Evolutionary conservation across 2,113 vertebrate genomes (phyloP).

Genomic region (Aptenodytes forsteri): DNA sequence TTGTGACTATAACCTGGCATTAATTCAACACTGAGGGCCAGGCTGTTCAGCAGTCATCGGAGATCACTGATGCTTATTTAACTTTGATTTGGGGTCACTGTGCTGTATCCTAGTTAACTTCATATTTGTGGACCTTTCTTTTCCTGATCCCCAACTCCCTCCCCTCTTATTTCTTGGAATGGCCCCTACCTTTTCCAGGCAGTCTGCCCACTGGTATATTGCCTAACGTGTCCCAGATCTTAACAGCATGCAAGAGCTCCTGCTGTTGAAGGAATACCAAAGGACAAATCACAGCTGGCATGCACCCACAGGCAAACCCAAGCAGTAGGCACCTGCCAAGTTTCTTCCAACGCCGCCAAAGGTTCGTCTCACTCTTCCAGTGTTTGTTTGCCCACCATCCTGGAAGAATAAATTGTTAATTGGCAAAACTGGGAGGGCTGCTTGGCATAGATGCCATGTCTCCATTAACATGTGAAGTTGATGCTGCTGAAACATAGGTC

Average conservation of each 20-base stretch:
- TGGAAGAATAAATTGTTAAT: constrained; percentile 53
- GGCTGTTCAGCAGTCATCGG: not conserved
- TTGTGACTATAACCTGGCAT: not conserved
- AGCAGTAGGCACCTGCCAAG: constrained; percentile 79
- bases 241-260: not conserved
- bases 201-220: not conserved
- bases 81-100: not conserved
- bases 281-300: not conserved
- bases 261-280: not conserved
- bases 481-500: not conserved
- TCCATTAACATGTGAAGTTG: not conserved
- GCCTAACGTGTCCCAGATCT: not conserved
- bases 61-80: not conserved
- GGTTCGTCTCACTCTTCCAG: constrained; percentile 82
- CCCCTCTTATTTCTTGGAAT: not conserved
- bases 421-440: not conserved
- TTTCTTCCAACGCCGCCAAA: constrained; percentile 90
- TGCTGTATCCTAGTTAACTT: not conserved
- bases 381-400: constrained; percentile 84
- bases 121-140: not conserved
- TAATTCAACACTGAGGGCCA: not conserved
- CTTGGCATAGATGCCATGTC: not conserved
- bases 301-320: not conserved
- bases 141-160: not conserved
- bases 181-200: constrained; percentile 1